Evolutionary conservation across 2,888 invertebrate genomes (phyloP), one percentile per base, ranked within the genome.

Genomic region (Ophion slaviceki): DNA sequence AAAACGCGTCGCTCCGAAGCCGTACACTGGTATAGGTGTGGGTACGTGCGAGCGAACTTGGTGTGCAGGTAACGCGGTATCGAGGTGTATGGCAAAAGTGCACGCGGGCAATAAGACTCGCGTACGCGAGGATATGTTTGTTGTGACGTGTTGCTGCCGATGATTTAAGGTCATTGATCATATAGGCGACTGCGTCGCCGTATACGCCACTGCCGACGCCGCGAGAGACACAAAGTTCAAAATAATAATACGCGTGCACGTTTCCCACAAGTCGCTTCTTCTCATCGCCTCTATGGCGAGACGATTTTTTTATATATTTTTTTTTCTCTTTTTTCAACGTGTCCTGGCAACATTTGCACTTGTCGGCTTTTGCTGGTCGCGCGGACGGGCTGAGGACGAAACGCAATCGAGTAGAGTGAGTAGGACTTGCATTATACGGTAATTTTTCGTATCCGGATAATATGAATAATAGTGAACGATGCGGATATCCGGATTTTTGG

Each of bases 101-200:
- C 36, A 72, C 57, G 36, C 57, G 59, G 32, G 36, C 36, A 59
- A 59, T 61, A 2, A 45, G 45, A 68, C 20, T 20, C 45, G 47
- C n/a, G 53, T 66, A 76, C 28, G 66, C 32, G 67, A 67, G 32
- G 47, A 57, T 40, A 14, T 40, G 67, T 36, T 17, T 77, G 40
- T 67, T 53, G 53, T 66, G 47, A 47, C 64, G 53, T 32, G 28
- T 11, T 36, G 40, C n/a, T 17, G 40, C 67, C 67, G 67, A 32
- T 77, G 47, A 53, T 87, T 82, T 88, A 88, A 88, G 88, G 88
- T 88, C 88, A 88, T 88, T 88, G 88, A 88, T 88, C 88, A 88
- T 88, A 57, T 82, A 79, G 76, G 79, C 62, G 77, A 59, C 72
- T 59, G 24, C 20, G 61, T 24, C 24, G 7, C 20, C 61, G 61